Evolutionary conservation across 2,888 invertebrate species (phyloP).

Genomic region (Helobdella robusta): DNA sequence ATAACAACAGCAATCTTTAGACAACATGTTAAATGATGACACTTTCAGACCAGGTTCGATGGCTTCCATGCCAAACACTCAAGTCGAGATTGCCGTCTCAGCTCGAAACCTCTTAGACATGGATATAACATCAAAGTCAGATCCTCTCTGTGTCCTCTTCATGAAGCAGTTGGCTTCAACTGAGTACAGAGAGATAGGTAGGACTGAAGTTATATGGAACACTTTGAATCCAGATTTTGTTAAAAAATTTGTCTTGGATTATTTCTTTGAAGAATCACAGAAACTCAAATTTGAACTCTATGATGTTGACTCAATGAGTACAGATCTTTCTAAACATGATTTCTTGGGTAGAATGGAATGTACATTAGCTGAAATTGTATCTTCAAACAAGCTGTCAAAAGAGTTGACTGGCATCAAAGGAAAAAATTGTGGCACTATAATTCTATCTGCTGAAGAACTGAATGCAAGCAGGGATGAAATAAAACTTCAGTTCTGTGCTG

Average conservation of each 20-base stretch:
- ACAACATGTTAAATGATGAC: no score
- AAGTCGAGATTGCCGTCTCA: constrained; percentile 44
- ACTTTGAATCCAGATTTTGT: constrained; percentile 56
- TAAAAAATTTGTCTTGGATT: constrained; percentile 48
- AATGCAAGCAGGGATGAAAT: constrained; percentile 45
- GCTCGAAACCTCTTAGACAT: constrained; percentile 46
- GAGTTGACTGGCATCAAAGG: constrained; percentile 26
- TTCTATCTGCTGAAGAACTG: constrained; percentile 44
- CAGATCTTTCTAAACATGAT: constrained; percentile 36
- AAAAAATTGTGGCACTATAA: constrained; percentile 17
- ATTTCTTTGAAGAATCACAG: constrained; percentile 48
- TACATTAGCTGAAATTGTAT: constrained; percentile 55
- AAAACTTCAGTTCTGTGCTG: constrained; percentile 47
- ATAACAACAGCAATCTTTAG: no score
- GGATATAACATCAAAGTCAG: constrained; percentile 49
- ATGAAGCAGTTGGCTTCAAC: constrained; percentile 34
- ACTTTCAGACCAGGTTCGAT: constrained; percentile 39
- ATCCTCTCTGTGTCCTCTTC: constrained; percentile 40
- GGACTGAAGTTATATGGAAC: constrained; percentile 55
- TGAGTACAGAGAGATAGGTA: constrained; percentile 46
- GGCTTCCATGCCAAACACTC: constrained; percentile 40
- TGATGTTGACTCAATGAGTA: constrained; percentile 41
- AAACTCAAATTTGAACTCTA: constrained; percentile 48
- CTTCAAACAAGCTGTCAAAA: constrained; percentile 31
- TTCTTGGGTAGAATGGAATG: constrained; percentile 48